Conservation (phyloP, 2,888 invertebrate genomes). For the Bellardia bayeri region DNA sequence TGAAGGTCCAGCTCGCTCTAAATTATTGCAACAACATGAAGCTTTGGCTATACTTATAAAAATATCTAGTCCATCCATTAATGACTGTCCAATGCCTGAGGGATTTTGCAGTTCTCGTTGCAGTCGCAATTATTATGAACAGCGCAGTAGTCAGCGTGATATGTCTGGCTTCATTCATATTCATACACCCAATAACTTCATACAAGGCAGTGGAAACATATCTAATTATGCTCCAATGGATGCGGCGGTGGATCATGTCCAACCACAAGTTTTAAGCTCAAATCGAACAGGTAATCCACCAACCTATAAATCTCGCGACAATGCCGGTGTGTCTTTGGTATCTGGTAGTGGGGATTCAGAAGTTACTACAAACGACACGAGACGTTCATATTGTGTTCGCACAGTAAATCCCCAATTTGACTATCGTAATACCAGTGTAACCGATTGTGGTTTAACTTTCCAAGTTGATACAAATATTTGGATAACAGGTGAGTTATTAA, state of each 20-base stretch:
- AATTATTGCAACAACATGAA: slow-evolving; percentile 90
- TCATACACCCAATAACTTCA: slow-evolving; percentile 65
- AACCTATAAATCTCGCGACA: slow-evolving; percentile 68
- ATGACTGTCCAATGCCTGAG: slow-evolving; percentile 89
- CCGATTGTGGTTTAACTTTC: slow-evolving; percentile 92
- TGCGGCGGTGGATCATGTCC: slow-evolving; percentile 52
- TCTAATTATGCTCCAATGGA: slow-evolving; percentile 65
- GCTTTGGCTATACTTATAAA: slow-evolving; percentile 93
- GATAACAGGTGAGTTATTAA: slow-evolving; percentile 85
- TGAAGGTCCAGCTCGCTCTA: slow-evolving; percentile 91
- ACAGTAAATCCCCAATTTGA: slow-evolving; percentile 88
- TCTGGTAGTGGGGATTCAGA: slow-evolving; percentile 65
- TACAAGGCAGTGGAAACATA: slow-evolving; percentile 53
- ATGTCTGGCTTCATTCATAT: slow-evolving; percentile 78
- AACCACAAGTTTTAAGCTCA: slow-evolving; percentile 54
- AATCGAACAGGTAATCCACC: slow-evolving; percentile 66
- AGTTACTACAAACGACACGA: slow-evolving; percentile 82
- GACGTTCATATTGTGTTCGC: slow-evolving; percentile 89
- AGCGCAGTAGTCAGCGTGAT: slow-evolving; percentile 81
- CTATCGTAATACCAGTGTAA: slow-evolving; percentile 90
- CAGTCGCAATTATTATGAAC: slow-evolving; percentile 80
- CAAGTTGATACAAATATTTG: slow-evolving; percentile 92
- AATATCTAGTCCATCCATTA: slow-evolving; percentile 89
- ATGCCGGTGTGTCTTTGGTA: slow-evolving; percentile 70
- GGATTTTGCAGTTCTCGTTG: slow-evolving; percentile 87